Percentiles rank a stretch among this genome's conserved stretches.
Conservation (phyloP, 2,888 invertebrate genomes). For the Sinelater perroti region DNA sequence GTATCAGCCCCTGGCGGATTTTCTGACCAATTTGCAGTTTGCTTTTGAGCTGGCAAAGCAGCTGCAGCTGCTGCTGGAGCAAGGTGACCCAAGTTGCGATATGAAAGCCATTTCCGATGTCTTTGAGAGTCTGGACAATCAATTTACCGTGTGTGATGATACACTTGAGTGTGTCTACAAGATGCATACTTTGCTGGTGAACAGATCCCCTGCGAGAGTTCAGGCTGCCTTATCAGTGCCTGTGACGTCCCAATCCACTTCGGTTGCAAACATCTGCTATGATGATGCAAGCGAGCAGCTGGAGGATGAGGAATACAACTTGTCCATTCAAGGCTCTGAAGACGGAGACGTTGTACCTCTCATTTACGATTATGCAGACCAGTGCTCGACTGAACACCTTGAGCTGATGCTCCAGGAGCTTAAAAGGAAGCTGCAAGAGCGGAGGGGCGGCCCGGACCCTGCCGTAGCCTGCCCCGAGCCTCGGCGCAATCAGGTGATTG, state of each 20-base stretch:
- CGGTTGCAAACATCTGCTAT: neutral
- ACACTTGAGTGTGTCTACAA: neutral
- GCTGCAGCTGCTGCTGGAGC: constrained; percentile 1
- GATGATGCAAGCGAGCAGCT: constrained; percentile 11
- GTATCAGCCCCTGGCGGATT: constrained; percentile 7
- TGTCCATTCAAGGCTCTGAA: constrained; percentile 27
- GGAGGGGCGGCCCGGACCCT: neutral
- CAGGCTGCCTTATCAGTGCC: too few species aligned
- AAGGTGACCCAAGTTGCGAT: neutral
- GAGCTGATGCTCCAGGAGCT: constrained; percentile 29
- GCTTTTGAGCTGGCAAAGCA: constrained; percentile 22
- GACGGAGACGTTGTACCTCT: constrained; percentile 6
- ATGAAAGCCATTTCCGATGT: too few species aligned
- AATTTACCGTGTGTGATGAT: constrained; percentile 11
- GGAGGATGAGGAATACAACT: constrained; percentile 33
- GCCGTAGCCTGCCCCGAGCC: too few species aligned
- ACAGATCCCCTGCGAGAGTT: too few species aligned
- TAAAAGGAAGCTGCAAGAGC: constrained; percentile 22
- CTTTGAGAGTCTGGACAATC: neutral
- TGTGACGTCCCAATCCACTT: neutral
- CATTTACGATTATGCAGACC: constrained; percentile 18
- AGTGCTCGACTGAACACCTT: constrained; percentile 22
- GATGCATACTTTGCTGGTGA: neutral
- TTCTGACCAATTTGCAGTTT: constrained; percentile 23
- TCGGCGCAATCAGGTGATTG: too few species aligned